Conservation (phyloP, 2,113 vertebrate genomes). For the Ondatra zibethicus region DNA sequence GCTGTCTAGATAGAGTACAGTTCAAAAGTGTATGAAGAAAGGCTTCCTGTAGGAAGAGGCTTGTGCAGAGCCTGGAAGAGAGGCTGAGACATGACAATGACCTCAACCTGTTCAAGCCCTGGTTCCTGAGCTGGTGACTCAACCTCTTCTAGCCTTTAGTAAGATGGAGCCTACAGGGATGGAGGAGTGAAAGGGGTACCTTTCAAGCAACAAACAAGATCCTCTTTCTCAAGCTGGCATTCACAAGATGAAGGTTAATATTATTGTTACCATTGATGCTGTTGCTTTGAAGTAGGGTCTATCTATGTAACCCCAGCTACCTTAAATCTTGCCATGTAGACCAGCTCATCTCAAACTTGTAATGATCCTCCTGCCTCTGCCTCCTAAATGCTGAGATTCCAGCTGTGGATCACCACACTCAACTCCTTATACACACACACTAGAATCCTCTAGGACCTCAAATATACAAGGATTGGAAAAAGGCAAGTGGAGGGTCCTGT, state of each 20-base stretch:
- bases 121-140: not conserved
- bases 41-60: not conserved
- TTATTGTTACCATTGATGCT: too few relatives aligned
- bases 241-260: not conserved
- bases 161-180: too few relatives aligned
- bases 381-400: not conserved
- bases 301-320: not conserved
- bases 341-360: not conserved
- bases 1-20: not conserved
- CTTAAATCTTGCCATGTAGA: not conserved
- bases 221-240: rapidly evolving
- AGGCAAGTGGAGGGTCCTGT: not conserved
- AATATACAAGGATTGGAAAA: not conserved
- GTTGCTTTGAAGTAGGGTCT: not conserved
- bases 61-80: not conserved
- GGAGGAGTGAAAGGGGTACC: too few relatives aligned
- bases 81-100: not conserved
- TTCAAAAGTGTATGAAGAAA: not conserved
- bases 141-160: not conserved
- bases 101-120: not conserved
- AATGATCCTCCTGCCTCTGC: not conserved
- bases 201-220: not conserved
- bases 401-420: not conserved
- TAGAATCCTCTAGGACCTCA: not conserved
- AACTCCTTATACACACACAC: not conserved